Percentiles rank a stretch among this genome's conserved stretches.
Evolutionary conservation across 2,888 invertebrate species (phyloP).

Genomic region (Thysanoteuthis rhombus): DNA sequence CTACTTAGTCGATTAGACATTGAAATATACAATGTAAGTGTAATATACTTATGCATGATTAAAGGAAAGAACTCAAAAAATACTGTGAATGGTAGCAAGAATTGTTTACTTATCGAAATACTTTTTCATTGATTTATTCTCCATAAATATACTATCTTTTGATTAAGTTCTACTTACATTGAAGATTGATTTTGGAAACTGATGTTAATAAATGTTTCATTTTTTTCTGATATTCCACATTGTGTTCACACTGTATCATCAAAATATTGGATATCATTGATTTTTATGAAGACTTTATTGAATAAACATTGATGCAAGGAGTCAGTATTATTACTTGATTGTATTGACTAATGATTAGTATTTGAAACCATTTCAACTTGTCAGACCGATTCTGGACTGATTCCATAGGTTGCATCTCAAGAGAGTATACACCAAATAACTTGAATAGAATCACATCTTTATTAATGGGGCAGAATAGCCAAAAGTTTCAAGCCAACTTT

Average conservation of each 20-base stretch:
- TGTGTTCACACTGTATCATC: not conserved
- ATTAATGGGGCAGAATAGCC: too few relatives aligned
- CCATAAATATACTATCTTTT: not conserved
- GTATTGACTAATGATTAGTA: not conserved
- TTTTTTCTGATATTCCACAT: not conserved
- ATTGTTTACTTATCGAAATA: too few relatives aligned
- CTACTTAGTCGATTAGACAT: too few relatives aligned
- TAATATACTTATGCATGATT: too few relatives aligned
- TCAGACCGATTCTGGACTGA: too few relatives aligned
- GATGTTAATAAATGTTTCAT: not conserved
- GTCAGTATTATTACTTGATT: not conserved
- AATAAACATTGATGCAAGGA: not conserved
- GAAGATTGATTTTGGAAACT: not conserved
- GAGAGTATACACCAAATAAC: too few relatives aligned
- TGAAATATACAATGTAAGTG: too few relatives aligned
- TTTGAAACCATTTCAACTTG: not conserved
- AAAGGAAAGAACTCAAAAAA: too few relatives aligned
- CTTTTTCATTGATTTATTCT: not conserved
- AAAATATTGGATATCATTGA: not conserved
- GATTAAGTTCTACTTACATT: not conserved
- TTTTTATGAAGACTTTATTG: not conserved
- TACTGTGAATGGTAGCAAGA: too few relatives aligned
- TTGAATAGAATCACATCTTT: too few relatives aligned
- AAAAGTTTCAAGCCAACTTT: too few relatives aligned
- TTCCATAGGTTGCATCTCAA: too few relatives aligned